Percentiles rank a stretch among this genome's conserved stretches.
These are phyloP conservation scores for Typhlomys cinereus DNA, from an alignment of 2,113 vertebrate genomes.

Conservation along the genomic window DNA sequence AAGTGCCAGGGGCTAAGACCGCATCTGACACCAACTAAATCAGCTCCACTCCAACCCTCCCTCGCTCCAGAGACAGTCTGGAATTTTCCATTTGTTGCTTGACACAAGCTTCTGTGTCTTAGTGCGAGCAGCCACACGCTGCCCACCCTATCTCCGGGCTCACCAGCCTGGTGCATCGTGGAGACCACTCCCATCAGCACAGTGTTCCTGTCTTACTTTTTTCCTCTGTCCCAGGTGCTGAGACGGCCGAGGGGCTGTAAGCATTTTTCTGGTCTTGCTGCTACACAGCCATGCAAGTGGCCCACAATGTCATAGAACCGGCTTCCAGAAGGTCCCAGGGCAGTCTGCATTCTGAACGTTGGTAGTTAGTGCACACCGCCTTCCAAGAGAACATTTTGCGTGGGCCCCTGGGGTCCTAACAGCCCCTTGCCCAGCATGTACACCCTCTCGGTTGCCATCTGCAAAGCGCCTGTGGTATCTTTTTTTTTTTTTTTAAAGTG, in stretches of 20 bases:
- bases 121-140: no score
- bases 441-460: accelerated
- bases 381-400: accelerated
- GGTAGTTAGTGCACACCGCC: accelerated
- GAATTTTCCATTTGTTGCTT: neutral
- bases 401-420: accelerated
- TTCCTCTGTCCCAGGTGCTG: neutral
- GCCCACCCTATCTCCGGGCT: accelerated
- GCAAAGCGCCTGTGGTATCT: neutral
- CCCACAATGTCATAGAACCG: accelerated
- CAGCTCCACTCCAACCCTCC: neutral
- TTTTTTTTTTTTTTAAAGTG: no score
- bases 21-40: neutral
- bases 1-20: neutral
- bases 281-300: accelerated
- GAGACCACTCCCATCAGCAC: neutral
- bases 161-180: neutral
- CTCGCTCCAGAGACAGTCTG: neutral
- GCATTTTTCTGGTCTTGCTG: neutral
- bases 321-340: neutral
- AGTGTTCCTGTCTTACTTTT: neutral
- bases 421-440: neutral
- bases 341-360: neutral
- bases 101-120: neutral
- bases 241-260: neutral